Base-by-base conservation (phyloP, 2,113 vertebrate genomes). In the Ochotona curzoniae region DNA sequence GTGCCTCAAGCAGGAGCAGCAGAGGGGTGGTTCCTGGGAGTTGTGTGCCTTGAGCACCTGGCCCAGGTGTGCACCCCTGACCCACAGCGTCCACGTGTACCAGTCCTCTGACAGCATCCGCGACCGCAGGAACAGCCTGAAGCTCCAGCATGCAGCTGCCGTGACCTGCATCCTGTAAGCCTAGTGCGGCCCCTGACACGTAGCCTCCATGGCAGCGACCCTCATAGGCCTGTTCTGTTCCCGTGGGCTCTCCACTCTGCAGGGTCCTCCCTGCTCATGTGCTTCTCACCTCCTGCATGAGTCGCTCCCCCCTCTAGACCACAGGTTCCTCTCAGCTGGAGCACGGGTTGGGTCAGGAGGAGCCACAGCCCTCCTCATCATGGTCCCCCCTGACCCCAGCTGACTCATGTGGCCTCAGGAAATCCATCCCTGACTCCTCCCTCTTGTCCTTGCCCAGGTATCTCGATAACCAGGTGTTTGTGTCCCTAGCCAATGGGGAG, bases 91-190 rank as follows among this genome's bases (percentile, higher is more conserved):
- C 96, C 99, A 99, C 0, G 99, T 99, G 95, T 99, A 99, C 97
- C 99, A 99, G 96, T 99, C 99, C 4, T 99, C 99, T 0, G 99
- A 99, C 97, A 99, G 99, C 97, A 99, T 99, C 97, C 99, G 99
- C 0, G 99, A 99, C 95, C 98, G 99, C 88, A 99, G 99, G 97
- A 99, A 99, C 98, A 99, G 99, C 98, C 98, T 99, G 99, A 99
- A 99, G 98, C 99, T 99, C 98, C 99, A 99, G 49, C 99, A 99
- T 3, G 87, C 98, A 0, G 99, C 99, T 0, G 98, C 99, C 0
- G 99, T 99, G 94, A 99, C 99, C 93, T 99, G 99, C 95, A 98
- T 99, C 91, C 94, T 99, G 99, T 99, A 97, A 99, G 99, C n/a
- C 84, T 32, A 0, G 1, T 11, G 30, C 18, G 38, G 6, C 69